Conservation (phyloP, 2,888 invertebrate genomes). For the Leistus spinibarbis region DNA sequence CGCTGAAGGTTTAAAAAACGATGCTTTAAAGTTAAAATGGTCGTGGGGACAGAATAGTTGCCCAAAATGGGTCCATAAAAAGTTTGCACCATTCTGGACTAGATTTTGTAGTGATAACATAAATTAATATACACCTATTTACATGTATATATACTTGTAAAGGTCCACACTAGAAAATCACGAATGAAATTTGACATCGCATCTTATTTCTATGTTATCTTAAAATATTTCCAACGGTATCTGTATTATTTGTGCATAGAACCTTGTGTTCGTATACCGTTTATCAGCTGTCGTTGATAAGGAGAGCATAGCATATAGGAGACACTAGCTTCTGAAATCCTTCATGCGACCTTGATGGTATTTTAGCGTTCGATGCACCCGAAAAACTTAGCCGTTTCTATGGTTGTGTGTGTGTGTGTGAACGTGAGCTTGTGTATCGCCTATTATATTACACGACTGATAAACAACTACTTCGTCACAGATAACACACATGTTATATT, state of each 20-base stretch:
- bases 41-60: no score
- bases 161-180: no score
- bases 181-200: no score
- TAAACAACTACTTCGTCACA: not conserved
- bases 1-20: no score
- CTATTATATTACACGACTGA: not conserved
- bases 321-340: not conserved
- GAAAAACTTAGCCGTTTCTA: not conserved
- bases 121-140: no score
- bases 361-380: constrained; percentile 13
- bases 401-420: no score
- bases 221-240: not conserved
- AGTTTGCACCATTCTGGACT: no score
- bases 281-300: constrained; percentile 1
- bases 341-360: not conserved
- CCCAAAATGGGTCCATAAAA: no score
- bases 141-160: no score
- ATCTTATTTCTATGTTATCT: not conserved
- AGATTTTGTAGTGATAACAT: no score
- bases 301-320: not conserved
- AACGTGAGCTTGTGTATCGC: not conserved
- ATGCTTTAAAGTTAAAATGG: no score
- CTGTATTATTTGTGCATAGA: not conserved
- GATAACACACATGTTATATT: not conserved
- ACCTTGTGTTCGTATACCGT: not conserved